Conservation (phyloP, 2,797 vertebrate genomes). For the Uromys caudimaculatus region DNA sequence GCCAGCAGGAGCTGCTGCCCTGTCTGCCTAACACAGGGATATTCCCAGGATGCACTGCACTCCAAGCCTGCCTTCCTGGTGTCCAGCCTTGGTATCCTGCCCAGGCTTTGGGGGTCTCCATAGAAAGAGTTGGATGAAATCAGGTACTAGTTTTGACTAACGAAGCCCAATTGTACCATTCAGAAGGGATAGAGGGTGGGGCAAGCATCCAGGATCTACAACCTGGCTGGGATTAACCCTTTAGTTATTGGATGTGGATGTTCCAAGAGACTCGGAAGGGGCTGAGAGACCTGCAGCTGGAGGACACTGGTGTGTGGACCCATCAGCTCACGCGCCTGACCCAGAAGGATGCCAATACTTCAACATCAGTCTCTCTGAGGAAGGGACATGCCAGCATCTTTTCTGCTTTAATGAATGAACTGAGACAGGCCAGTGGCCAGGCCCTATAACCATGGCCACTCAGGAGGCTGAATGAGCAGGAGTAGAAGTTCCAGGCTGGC, state of each 20-base stretch:
- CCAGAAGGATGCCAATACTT: background rate
- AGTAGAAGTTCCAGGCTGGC: background rate
- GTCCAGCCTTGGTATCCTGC: background rate
- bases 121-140: background rate
- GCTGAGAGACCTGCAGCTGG: background rate
- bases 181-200: background rate
- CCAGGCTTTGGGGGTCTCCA: background rate
- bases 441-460: background rate
- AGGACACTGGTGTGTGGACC: background rate
- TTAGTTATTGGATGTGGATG: background rate
- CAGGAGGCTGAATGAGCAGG: background rate
- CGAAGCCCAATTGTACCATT: background rate
- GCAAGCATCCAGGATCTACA: too few species aligned
- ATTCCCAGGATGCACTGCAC: background rate
- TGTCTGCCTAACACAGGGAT: too few species aligned
- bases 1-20: too few species aligned
- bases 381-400: background rate
- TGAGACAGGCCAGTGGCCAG: background rate
- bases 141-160: background rate
- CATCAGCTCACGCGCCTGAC: fast-evolving
- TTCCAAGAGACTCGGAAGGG: background rate
- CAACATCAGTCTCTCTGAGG: background rate
- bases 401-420: background rate
- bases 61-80: background rate
- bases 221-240: background rate